A percentile compares a stretch with the other conserved stretches of the same genome.
Conservation (phyloP, 2,113 vertebrate genomes). For the Craseonycteris thonglongyai region DNA sequence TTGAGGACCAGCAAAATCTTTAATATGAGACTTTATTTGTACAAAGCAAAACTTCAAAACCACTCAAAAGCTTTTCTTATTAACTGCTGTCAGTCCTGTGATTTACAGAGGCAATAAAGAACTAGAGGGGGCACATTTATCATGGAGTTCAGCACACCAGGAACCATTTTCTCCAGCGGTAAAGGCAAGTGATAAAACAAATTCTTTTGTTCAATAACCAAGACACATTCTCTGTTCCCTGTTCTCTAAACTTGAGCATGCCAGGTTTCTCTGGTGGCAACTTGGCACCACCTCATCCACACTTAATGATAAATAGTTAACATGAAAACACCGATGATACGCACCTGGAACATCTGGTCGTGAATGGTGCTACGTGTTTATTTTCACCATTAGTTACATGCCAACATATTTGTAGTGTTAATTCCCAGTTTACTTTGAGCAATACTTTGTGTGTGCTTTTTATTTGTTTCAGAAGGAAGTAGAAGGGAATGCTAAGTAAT, state of each 20-base stretch:
- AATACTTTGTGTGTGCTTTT: background rate
- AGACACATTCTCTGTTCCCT: slow-evolving; percentile 78
- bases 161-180: slow-evolving; percentile 84
- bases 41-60: slow-evolving; percentile 88
- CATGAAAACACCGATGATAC: slow-evolving; percentile 62
- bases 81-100: slow-evolving; percentile 86
- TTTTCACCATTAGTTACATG: slow-evolving; percentile 19
- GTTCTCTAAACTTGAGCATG: slow-evolving; percentile 64
- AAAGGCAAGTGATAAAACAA: slow-evolving; percentile 86
- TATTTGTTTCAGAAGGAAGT: slow-evolving; percentile 21
- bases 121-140: slow-evolving; percentile 87
- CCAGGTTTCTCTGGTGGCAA: slow-evolving; percentile 71
- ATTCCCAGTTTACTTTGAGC: slow-evolving; percentile 33
- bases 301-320: slow-evolving; percentile 71
- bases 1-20: slow-evolving; percentile 86
- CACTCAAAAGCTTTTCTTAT: slow-evolving; percentile 88
- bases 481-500: background rate
- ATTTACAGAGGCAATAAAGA: slow-evolving; percentile 90
- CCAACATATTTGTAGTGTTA: slow-evolving; percentile 36
- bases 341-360: slow-evolving; percentile 68
- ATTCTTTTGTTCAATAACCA: slow-evolving; percentile 86
- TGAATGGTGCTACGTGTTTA: slow-evolving; percentile 21
- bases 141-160: slow-evolving; percentile 84
- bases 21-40: slow-evolving; percentile 87
- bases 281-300: slow-evolving; percentile 59